A percentile compares a stretch with the other conserved stretches of the same genome.
phyloP scores from a whole-genome alignment of 2,797 vertebrate species.

The Danio jaintianensis region DNA sequence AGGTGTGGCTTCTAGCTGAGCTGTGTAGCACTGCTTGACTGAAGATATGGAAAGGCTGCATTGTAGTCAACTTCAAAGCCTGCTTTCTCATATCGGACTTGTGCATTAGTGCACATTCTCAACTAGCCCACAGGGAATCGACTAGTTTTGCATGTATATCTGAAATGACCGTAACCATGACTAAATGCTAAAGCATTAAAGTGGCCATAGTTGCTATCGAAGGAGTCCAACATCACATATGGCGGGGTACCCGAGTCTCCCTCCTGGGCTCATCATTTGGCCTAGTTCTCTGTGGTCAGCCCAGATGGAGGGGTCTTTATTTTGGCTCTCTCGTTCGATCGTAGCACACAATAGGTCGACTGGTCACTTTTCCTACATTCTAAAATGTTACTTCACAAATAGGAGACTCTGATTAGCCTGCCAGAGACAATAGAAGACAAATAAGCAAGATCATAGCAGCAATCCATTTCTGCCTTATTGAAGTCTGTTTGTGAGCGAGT shows the following conservation, averaged over 20 bases:
- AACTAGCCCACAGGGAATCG: not conserved
- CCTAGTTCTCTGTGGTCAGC: conserved; percentile 48
- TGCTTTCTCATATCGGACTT: conserved; percentile 2
- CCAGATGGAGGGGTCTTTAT: conserved; percentile 47
- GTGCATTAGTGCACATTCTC: conserved; percentile 18
- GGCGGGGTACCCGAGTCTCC: conserved; percentile 24
- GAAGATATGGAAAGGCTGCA: conserved; percentile 33
- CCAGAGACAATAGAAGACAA: conserved; percentile 31
- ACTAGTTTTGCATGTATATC: conserved; percentile 15
- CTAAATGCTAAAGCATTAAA: conserved; percentile 17
- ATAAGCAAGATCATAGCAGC: conserved; percentile 29
- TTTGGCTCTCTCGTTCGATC: conserved; percentile 27
- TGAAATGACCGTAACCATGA: conserved; percentile 17
- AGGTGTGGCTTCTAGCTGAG: conserved; percentile 1
- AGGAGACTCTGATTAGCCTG: conserved; percentile 19
- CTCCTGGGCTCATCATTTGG: conserved; percentile 47
- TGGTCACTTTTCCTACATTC: conserved; percentile 33
- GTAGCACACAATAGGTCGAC: not conserved
- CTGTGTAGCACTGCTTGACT: conserved; percentile 11
- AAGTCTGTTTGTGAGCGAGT: conserved; percentile 19
- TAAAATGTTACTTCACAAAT: conserved; percentile 24
- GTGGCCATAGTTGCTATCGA: conserved; percentile 12
- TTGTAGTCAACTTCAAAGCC: conserved; percentile 42
- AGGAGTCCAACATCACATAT: conserved; percentile 43
- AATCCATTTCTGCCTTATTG: not conserved